These are phyloP conservation scores for Chauna torquata DNA, from an alignment of 2,113 vertebrate species.

Conservation along the genomic window DNA sequence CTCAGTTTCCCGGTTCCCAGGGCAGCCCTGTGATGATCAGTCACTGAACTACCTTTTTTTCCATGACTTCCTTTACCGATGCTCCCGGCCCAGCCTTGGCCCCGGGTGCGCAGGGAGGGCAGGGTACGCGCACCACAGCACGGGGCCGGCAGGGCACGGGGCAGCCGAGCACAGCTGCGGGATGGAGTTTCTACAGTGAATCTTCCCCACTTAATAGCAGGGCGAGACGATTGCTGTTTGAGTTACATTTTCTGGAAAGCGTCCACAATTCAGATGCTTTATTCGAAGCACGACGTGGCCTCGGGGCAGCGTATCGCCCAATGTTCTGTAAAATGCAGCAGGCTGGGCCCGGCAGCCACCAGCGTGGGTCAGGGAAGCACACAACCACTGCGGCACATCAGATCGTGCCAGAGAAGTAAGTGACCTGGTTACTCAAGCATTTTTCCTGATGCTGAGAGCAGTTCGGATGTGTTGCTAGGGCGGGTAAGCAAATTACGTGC, in stretches of 20 bases:
- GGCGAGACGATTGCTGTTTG: neutral
- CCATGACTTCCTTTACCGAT: neutral
- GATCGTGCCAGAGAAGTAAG: neutral
- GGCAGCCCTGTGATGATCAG: neutral
- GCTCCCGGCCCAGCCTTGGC: neutral
- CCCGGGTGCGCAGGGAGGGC: neutral
- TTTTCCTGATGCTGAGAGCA: neutral
- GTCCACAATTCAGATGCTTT: neutral
- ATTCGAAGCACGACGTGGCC: constrained; percentile 1
- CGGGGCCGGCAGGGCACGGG: neutral
- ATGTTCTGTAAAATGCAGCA: constrained; percentile 59
- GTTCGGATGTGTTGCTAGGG: neutral
- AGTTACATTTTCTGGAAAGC: neutral
- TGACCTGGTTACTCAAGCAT: constrained; percentile 23
- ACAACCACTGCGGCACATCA: neutral
- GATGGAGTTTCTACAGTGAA: neutral
- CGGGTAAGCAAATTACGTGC: neutral
- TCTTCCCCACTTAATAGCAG: neutral
- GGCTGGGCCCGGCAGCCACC: constrained; percentile 28
- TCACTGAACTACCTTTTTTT: neutral
- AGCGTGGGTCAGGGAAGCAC: neutral
- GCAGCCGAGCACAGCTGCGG: neutral
- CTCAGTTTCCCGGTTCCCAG: neutral
- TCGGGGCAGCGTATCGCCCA: constrained; percentile 14
- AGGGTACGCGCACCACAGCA: neutral